Conservation (phyloP, 2,888 invertebrate species). For the Augochlorella aurata region DNA sequence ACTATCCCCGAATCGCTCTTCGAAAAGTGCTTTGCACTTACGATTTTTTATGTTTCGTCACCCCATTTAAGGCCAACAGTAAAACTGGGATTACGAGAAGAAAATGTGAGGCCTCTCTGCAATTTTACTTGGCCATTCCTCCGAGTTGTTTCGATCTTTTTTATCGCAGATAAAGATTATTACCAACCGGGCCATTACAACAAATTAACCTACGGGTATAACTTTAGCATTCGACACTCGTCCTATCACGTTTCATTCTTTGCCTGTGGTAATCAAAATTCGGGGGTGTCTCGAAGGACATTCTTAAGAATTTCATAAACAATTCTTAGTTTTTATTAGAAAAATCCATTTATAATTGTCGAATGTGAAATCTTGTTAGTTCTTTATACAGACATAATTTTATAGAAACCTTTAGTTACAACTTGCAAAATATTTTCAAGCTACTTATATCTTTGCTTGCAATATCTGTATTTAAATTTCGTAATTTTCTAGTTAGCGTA, state of each 20-base stretch:
- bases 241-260: constrained; percentile 33
- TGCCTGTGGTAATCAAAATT: no score
- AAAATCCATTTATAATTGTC: no score
- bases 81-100: constrained; percentile 66
- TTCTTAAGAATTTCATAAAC: no score
- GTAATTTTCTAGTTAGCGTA: no score
- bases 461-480: no score
- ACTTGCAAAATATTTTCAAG: no score
- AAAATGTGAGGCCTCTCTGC: constrained; percentile 32
- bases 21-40: neutral
- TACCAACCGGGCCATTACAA: constrained; percentile 45
- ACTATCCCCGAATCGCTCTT: neutral
- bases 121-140: constrained; percentile 39
- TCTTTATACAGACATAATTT: no score
- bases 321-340: no score
- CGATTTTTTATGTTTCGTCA: constrained; percentile 15
- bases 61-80: constrained; percentile 65
- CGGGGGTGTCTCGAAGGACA: no score
- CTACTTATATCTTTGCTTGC: no score
- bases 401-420: no score
- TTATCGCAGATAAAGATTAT: constrained; percentile 69
- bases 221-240: constrained; percentile 26
- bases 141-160: constrained; percentile 62
- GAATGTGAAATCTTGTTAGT: no score
- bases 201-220: constrained; percentile 34